Conservation (phyloP, 2,888 invertebrate genomes). For the Sussaba pulchella region DNA sequence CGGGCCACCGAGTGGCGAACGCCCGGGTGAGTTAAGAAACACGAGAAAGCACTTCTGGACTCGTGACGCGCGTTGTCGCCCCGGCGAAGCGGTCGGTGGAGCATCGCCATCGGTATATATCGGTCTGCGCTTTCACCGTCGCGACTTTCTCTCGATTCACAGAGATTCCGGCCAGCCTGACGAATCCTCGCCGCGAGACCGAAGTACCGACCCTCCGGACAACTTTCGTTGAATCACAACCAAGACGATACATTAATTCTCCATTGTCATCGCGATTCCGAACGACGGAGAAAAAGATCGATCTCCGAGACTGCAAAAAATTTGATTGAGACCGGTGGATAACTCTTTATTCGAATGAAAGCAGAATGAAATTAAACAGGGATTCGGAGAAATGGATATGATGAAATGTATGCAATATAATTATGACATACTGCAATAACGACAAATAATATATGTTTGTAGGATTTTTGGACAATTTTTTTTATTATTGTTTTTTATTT, state of each 20-base stretch:
- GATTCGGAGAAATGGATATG: no score
- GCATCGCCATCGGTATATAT: constrained; percentile 70
- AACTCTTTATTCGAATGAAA: no score
- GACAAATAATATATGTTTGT: no score
- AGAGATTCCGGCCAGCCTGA: constrained; percentile 44
- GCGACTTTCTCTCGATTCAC: constrained; percentile 45
- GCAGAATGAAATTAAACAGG: no score
- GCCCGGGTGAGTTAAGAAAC: constrained; percentile 82
- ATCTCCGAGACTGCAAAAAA: constrained; percentile 39
- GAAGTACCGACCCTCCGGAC: constrained; percentile 38
- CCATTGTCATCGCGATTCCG: constrained; percentile 75
- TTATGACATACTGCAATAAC: no score
- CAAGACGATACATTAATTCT: constrained; percentile 82
- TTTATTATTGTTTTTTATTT: no score
- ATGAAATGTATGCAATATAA: no score
- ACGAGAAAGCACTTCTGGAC: constrained; percentile 84
- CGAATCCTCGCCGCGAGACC: constrained; percentile 4
- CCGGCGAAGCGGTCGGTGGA: constrained; percentile 44
- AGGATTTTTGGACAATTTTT: no score
- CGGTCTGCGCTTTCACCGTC: constrained; percentile 40
- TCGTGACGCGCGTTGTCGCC: constrained; percentile 76
- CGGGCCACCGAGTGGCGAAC: constrained; percentile 62
- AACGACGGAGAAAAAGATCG: constrained; percentile 74
- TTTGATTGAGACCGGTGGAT: no score
- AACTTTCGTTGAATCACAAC: constrained; percentile 72